Evolutionary conservation across 2,113 vertebrate genomes (phyloP).

Genomic region (Lathamus discolor): DNA sequence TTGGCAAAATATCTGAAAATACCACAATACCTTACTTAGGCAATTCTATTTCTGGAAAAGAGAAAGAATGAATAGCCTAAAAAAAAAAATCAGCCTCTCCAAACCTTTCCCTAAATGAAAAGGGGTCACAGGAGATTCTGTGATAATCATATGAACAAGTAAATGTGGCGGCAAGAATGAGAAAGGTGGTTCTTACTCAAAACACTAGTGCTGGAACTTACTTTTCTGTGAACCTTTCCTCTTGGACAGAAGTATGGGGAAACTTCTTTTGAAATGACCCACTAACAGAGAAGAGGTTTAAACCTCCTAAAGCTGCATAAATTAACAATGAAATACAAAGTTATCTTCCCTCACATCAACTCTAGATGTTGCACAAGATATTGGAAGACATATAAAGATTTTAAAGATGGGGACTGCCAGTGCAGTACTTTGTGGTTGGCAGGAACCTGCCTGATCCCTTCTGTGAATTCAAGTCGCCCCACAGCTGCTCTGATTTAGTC

Average conservation of each 20-base stretch:
- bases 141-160: neutral
- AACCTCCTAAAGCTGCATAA: neutral
- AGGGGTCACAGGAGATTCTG: neutral
- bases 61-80: rapidly evolving
- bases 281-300: neutral
- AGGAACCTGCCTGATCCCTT: neutral
- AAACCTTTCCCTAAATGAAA: neutral
- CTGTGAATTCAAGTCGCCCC: neutral
- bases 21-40: neutral
- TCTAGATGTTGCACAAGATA: neutral
- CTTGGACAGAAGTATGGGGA: neutral
- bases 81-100: neutral
- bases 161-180: neutral
- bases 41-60: slow-evolving; percentile 45
- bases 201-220: neutral
- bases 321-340: neutral
- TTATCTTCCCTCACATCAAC: neutral
- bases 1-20: slow-evolving; percentile 18
- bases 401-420: neutral
- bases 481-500: neutral
- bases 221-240: neutral
- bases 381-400: neutral
- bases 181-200: neutral
- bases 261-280: neutral
- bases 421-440: neutral